Evolutionary conservation across 2,113 vertebrate species (phyloP).

Genomic region (Eolophus roseicapilla): DNA sequence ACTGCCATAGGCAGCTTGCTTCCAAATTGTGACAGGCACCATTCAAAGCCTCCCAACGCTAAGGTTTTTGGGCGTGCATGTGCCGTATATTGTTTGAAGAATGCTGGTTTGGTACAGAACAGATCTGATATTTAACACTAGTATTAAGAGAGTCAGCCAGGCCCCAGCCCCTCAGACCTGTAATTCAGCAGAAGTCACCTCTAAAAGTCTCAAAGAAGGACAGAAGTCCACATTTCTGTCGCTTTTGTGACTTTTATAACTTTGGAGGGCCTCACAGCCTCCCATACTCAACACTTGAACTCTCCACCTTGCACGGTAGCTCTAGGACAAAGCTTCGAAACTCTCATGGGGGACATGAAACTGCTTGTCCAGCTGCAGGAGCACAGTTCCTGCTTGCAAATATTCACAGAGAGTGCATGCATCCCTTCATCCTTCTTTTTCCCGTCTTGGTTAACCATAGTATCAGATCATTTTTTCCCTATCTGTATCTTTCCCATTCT

Average conservation of each 20-base stretch:
- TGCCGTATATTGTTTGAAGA: not conserved
- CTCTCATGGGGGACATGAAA: not conserved
- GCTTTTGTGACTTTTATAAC: not conserved
- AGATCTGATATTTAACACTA: not conserved
- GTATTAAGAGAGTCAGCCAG: not conserved
- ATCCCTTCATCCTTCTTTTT: not conserved
- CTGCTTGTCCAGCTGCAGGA: not conserved
- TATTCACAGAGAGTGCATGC: rapidly evolving
- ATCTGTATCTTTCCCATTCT: not conserved
- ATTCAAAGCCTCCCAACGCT: rapidly evolving
- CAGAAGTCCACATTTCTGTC: not conserved
- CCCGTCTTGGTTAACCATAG: not conserved
- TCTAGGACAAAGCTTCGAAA: not conserved
- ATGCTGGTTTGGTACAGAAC: not conserved
- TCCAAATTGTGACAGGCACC: not conserved
- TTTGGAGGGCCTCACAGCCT: not conserved
- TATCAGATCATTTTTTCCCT: not conserved
- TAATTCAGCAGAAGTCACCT: not conserved
- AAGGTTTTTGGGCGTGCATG: not conserved
- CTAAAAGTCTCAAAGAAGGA: not conserved
- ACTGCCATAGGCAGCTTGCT: not conserved
- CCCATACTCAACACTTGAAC: not conserved
- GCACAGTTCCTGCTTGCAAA: not conserved
- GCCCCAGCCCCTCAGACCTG: not conserved
- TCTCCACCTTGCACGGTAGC: not conserved